Evolutionary conservation across 92 coral and sea anemone species (phyloP).

Genomic region (Umimayanthus kanabou): DNA sequence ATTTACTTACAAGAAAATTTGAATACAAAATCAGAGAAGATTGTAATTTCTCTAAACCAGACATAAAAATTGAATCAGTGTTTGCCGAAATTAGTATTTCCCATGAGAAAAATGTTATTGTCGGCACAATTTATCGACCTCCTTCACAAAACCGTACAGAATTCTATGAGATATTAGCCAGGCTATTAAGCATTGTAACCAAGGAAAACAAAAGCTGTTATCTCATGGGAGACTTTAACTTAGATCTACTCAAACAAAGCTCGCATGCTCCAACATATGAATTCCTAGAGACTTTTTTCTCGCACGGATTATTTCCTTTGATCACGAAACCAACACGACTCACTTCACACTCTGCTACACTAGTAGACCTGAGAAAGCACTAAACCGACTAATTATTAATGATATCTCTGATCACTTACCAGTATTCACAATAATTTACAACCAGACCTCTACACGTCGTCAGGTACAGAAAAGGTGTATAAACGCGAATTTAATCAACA

Average conservation of each 20-base stretch:
- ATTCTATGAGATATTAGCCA: slow-evolving; percentile 17
- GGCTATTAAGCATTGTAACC: slow-evolving; percentile 19
- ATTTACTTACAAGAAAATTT: no score
- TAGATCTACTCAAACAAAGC: slow-evolving; percentile 40
- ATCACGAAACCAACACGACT: slow-evolving; percentile 53
- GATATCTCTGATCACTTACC: slow-evolving; percentile 63
- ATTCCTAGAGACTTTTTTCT: slow-evolving; percentile 48
- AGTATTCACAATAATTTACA: no score
- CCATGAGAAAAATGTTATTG: slow-evolving; percentile 40
- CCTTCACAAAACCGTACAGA: slow-evolving; percentile 34
- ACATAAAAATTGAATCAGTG: slow-evolving; percentile 17
- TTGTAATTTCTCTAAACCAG: slow-evolving; percentile 26
- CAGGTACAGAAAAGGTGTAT: no score
- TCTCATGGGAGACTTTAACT: slow-evolving; percentile 32
- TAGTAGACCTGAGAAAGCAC: slow-evolving; percentile 47
- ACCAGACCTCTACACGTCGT: no score
- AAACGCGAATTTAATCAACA: no score
- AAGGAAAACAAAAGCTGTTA: slow-evolving; percentile 49
- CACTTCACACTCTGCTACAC: slow-evolving; percentile 57
- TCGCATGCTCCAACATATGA: slow-evolving; percentile 40
- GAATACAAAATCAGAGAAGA: no score
- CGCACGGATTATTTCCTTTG: neutral
- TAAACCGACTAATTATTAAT: no score
- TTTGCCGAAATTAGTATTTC: slow-evolving; percentile 37
- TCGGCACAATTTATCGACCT: slow-evolving; percentile 39